A percentile compares a stretch with the other conserved stretches of the same genome.
These are phyloP conservation scores for Stegodyphus mimosarum DNA, from an alignment of 1,140 invertebrate species.

Conservation along the genomic window DNA sequence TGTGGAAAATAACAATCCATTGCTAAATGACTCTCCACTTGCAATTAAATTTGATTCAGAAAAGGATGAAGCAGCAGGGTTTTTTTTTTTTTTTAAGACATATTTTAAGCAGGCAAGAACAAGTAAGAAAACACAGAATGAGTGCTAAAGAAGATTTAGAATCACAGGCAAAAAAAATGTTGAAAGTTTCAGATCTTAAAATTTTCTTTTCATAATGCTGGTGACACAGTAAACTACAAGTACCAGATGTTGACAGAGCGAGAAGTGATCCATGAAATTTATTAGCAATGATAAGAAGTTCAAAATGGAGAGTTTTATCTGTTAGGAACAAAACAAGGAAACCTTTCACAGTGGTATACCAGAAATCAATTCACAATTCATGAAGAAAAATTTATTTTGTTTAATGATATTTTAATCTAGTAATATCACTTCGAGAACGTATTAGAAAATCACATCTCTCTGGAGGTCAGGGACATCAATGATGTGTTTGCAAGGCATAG, in stretches of 20 bases:
- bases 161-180: background rate
- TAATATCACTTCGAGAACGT: background rate
- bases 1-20: no score
- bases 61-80: background rate
- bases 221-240: conserved; percentile 14
- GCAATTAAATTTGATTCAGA: background rate
- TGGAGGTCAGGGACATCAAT: conserved; percentile 10
- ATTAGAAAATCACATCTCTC: conserved; percentile 9
- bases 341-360: conserved; percentile 17
- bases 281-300: conserved; percentile 22
- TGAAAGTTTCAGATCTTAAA: conserved; percentile 30
- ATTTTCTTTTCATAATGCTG: conserved; percentile 13
- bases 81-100: background rate
- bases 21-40: no score
- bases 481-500: conserved; percentile 12
- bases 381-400: conserved; percentile 19
- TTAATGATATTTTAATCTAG: background rate
- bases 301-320: conserved; percentile 1
- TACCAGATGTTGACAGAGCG: conserved; percentile 36
- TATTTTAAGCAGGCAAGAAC: background rate
- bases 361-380: conserved; percentile 28
- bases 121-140: background rate
- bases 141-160: background rate
- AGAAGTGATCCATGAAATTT: conserved; percentile 37
- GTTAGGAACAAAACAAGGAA: conserved; percentile 27